A percentile compares a stretch with the other conserved stretches of the same genome.
These are phyloP conservation scores for Lordiphosa collinella DNA, from an alignment of 1,140 invertebrate genomes.

Conservation along the genomic window DNA sequence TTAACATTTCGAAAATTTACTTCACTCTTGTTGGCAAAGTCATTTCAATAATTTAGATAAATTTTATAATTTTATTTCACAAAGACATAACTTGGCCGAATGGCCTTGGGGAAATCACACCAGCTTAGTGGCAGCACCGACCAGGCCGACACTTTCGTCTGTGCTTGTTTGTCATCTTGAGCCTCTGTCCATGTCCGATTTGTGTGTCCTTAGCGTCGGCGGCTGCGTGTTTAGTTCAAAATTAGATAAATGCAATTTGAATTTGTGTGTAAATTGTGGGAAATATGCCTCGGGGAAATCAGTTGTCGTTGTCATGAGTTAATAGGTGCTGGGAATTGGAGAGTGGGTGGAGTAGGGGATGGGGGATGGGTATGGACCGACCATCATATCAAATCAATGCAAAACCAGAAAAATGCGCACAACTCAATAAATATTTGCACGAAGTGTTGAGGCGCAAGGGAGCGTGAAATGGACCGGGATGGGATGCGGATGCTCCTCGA, in stretches of 20 bases:
- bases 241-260: slow-evolving; percentile 75
- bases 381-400: slow-evolving; percentile 55
- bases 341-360: neutral
- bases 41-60: too few relatives aligned
- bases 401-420: slow-evolving; percentile 5
- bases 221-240: slow-evolving; percentile 50
- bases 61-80: too few relatives aligned
- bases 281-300: slow-evolving; percentile 60
- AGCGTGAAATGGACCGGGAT: slow-evolving; percentile 29
- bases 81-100: too few relatives aligned
- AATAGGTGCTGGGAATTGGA: slow-evolving; percentile 64
- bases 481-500: neutral
- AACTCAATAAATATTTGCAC: slow-evolving; percentile 39
- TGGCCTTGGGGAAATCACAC: too few relatives aligned
- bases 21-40: too few relatives aligned
- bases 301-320: slow-evolving; percentile 65
- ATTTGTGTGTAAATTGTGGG: slow-evolving; percentile 61
- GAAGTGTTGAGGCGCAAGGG: slow-evolving; percentile 27
- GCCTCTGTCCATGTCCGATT: slow-evolving; percentile 8
- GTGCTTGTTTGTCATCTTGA: too few relatives aligned
- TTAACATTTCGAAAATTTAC: too few relatives aligned
- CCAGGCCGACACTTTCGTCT: too few relatives aligned
- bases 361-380: too few relatives aligned
- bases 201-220: slow-evolving; percentile 17
- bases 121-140: too few relatives aligned